Base-by-base conservation (phyloP, 2,888 invertebrate genomes). In the Smittia aterrima region DNA sequence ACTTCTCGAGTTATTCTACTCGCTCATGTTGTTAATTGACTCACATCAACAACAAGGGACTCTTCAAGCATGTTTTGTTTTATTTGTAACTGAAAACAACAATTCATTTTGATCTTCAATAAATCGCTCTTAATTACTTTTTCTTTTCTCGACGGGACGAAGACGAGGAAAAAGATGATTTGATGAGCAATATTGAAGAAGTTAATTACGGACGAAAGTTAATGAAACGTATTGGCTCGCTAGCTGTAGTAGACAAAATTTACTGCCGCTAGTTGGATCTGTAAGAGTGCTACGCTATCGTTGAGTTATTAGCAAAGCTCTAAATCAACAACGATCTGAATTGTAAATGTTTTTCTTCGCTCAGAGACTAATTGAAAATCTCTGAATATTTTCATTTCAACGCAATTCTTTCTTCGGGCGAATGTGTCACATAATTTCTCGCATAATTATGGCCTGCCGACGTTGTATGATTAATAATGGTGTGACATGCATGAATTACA, bases 11-110 rank as follows among this genome's bases (percentile, higher is more conserved):
- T 71, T 20, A n/a, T 22, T 16, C 25, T 25, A 27, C n/a, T 27
- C 13, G n/a, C 13, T 27, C 11, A 22, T 53, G 54, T 32, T 25
- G 53, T 71, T 71, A 71, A 71, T 71, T 71, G 70, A 25, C 70
- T 71, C 54, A 54, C 54, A 27, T 71, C 54, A 71, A 13, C 54
- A 54, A 54, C 18, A 32, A 32, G 18, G 2, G 47, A 47, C 11
- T 22, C 58, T 58, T 22, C 58, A 58, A 22, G 58, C 20, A 22
- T 22, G 9, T 22, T 58, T 32, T 32, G 32, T 32, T 32, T 32
- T 9, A 32, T 32, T 32, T 32, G 32, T 32, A 6, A 47, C n/a
- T 47, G 47, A 47, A 38, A 58, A 58, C 22, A 58, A 58, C 58
- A 58, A 58, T 58, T 58, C 58, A 58, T 58, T 58, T 58, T 58